Conservation (phyloP, 2,113 vertebrate genomes). For the Tauraco erythrolophus region DNA sequence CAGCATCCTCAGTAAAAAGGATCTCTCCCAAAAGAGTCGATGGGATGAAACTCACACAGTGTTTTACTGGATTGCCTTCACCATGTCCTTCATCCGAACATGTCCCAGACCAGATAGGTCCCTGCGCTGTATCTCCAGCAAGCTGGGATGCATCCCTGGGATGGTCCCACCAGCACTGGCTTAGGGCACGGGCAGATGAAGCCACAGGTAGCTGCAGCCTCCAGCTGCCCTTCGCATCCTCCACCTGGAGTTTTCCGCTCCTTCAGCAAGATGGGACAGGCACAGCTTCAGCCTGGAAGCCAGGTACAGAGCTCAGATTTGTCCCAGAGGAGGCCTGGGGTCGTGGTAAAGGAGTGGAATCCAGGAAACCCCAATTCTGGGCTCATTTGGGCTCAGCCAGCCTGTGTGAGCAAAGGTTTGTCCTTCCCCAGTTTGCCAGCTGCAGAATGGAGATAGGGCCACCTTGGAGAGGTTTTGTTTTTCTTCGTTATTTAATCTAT, state of each 20-base stretch:
- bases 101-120: not conserved
- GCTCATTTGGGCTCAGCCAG: not conserved
- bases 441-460: not conserved
- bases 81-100: rapidly evolving
- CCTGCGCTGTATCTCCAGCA: rapidly evolving
- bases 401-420: not conserved
- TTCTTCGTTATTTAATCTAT: not conserved
- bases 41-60: not conserved
- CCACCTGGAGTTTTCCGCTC: not conserved
- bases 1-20: not conserved
- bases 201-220: not conserved
- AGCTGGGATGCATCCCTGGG: not conserved
- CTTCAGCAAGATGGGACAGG: not conserved
- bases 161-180: not conserved
- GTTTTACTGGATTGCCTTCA: not conserved
- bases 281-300: not conserved
- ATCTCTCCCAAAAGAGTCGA: rapidly evolving
- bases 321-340: not conserved
- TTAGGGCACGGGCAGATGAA: not conserved
- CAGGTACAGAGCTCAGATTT: not conserved
- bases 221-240: not conserved
- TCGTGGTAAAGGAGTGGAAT: not conserved
- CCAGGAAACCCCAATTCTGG: not conserved
- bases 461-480: not conserved
- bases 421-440: not conserved